Percentiles rank a stretch among this genome's conserved stretches.
These are phyloP conservation scores for Brachymystax lenok DNA, from an alignment of 2,797 vertebrate species.

Conservation along the genomic window DNA sequence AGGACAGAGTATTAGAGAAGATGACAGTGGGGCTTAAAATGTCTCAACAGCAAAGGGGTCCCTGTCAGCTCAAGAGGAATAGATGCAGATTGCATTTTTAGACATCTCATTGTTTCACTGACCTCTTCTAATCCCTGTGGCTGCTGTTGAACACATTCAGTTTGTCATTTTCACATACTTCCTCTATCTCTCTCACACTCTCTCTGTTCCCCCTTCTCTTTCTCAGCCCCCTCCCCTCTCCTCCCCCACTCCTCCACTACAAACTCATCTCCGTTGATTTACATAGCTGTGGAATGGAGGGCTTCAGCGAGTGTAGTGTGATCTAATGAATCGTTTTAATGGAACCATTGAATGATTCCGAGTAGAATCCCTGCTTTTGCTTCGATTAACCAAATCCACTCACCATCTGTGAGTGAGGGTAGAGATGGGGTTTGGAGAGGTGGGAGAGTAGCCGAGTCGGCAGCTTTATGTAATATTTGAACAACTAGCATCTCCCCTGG, in stretches of 20 bases:
- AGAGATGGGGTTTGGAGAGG: not conserved
- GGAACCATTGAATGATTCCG: constrained; percentile 12
- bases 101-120: too few relatives aligned
- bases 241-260: not conserved
- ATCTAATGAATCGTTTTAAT: constrained; percentile 14
- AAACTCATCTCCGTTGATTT: constrained; percentile 10
- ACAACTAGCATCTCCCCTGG: constrained; percentile 6
- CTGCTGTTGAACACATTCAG: not conserved
- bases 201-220: not conserved
- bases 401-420: constrained; percentile 19
- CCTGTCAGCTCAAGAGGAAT: too few relatives aligned
- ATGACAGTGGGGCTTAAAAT: too few relatives aligned
- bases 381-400: constrained; percentile 12
- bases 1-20: too few relatives aligned
- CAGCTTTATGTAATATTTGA: constrained; percentile 18
- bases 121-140: not conserved
- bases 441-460: not conserved
- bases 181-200: not conserved
- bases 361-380: constrained; percentile 11
- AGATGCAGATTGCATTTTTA: too few relatives aligned
- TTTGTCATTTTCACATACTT: not conserved
- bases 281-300: constrained; percentile 2
- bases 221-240: not conserved
- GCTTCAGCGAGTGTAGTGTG: not conserved
- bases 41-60: too few relatives aligned